Evolutionary conservation across 1,140 invertebrate genomes (phyloP).

Genomic region (Babylonia areolata): DNA sequence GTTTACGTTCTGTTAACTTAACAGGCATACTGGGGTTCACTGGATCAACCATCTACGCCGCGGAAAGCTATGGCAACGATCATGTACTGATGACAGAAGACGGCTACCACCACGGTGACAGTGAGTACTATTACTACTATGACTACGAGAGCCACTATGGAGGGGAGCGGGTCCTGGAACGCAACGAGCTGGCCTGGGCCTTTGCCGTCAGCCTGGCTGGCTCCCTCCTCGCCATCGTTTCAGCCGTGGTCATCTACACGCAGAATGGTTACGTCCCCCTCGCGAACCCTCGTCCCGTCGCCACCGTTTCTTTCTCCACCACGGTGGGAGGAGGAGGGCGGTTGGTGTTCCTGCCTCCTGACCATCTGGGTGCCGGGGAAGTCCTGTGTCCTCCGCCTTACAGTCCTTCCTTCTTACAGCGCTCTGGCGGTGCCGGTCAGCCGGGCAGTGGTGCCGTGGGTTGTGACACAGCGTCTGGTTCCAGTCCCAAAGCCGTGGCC

Average conservation of each 20-base stretch:
- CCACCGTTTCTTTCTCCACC: background rate
- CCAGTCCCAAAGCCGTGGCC: no score
- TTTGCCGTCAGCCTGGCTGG: background rate
- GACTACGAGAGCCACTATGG: background rate
- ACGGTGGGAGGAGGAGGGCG: background rate
- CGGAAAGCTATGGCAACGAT: background rate
- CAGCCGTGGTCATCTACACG: background rate
- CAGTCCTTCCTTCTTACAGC: no score
- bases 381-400: background rate
- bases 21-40: background rate
- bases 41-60: background rate
- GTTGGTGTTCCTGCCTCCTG: background rate
- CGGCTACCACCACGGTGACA: background rate
- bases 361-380: background rate
- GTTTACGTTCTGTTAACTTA: no score
- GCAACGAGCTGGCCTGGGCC: slow-evolving; percentile 6
- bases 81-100: background rate
- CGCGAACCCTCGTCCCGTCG: background rate
- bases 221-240: background rate
- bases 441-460: no score
- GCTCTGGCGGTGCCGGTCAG: no score
- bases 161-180: background rate
- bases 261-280: background rate
- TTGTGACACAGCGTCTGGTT: no score
- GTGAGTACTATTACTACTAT: background rate